phyloP scores from a whole-genome alignment of 2,888 invertebrate genomes.

The Cerastis leucographa region DNA sequence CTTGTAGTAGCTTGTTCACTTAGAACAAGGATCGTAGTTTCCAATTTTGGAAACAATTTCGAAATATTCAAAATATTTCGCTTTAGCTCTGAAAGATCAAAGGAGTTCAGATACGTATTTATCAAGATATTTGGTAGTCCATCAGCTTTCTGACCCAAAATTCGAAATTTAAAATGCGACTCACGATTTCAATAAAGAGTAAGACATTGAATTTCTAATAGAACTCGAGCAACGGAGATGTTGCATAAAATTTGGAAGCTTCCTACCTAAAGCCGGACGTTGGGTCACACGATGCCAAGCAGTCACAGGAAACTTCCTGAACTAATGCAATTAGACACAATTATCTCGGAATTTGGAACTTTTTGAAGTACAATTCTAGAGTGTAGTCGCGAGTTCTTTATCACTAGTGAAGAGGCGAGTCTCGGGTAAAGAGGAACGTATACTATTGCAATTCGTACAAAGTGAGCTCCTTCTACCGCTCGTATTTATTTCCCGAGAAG shows the following conservation, averaged over 20 bases:
- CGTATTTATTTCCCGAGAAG: slow-evolving; percentile 76
- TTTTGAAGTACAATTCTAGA: slow-evolving; percentile 67
- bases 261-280: slow-evolving; percentile 33
- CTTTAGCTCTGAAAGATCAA: slow-evolving; percentile 25
- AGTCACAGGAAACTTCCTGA: slow-evolving; percentile 61
- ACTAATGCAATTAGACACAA: slow-evolving; percentile 72
- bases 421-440: slow-evolving; percentile 60
- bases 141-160: slow-evolving; percentile 48
- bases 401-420: slow-evolving; percentile 70
- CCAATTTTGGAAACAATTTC: slow-evolving; percentile 21
- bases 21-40: slow-evolving; percentile 13
- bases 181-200: slow-evolving; percentile 58
- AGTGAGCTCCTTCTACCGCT: slow-evolving; percentile 73
- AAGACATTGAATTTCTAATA: slow-evolving; percentile 58
- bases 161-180: slow-evolving; percentile 43
- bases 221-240: slow-evolving; percentile 37
- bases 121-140: slow-evolving; percentile 49
- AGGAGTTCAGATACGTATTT: slow-evolving; percentile 28
- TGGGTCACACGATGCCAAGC: slow-evolving; percentile 44
- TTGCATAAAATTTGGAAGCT: slow-evolving; percentile 41
- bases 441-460: slow-evolving; percentile 77
- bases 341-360: slow-evolving; percentile 67
- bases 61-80: slow-evolving; percentile 4
- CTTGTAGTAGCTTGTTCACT: slow-evolving; percentile 22
- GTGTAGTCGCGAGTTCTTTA: slow-evolving; percentile 68